Evolutionary conservation across 2,113 vertebrate genomes (phyloP).

Genomic region (Rhipidura dahli): DNA sequence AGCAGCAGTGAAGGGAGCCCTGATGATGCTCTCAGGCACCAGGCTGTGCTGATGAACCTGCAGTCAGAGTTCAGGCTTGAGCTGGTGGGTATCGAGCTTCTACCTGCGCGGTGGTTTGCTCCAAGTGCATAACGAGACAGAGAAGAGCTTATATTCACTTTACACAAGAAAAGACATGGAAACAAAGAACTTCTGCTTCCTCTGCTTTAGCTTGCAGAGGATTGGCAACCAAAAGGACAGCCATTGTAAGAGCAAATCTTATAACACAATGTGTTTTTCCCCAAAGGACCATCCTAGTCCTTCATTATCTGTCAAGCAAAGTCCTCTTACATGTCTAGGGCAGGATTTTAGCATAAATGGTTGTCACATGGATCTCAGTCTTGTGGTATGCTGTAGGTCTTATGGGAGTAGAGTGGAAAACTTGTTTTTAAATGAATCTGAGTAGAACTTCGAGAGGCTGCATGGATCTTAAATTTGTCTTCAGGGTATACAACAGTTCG

Average conservation of each 20-base stretch:
- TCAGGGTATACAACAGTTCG: slow-evolving; percentile 66
- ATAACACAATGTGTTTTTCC: neutral
- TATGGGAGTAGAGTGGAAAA: slow-evolving; percentile 54
- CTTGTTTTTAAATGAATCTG: slow-evolving; percentile 45
- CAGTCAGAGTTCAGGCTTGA: neutral
- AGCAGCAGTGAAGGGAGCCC: neutral
- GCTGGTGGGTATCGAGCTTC: rapidly evolving
- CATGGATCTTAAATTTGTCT: slow-evolving; percentile 65
- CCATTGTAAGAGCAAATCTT: neutral
- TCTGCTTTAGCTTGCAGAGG: neutral
- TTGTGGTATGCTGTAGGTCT: slow-evolving; percentile 1
- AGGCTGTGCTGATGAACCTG: neutral
- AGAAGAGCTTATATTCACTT: neutral
- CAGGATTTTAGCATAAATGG: slow-evolving; percentile 50
- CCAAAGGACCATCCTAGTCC: slow-evolving; percentile 9
- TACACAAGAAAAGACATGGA: neutral
- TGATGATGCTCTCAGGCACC: neutral
- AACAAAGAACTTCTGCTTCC: neutral
- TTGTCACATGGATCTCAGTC: slow-evolving; percentile 30
- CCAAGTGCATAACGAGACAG: rapidly evolving
- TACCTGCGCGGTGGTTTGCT: neutral
- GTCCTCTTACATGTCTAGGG: slow-evolving; percentile 62
- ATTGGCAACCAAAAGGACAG: neutral
- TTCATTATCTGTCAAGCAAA: slow-evolving; percentile 41
- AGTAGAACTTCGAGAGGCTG: slow-evolving; percentile 30